These are phyloP conservation scores for Oedothorax gibbosus DNA, from an alignment of 1,140 invertebrate species.

Conservation along the genomic window DNA sequence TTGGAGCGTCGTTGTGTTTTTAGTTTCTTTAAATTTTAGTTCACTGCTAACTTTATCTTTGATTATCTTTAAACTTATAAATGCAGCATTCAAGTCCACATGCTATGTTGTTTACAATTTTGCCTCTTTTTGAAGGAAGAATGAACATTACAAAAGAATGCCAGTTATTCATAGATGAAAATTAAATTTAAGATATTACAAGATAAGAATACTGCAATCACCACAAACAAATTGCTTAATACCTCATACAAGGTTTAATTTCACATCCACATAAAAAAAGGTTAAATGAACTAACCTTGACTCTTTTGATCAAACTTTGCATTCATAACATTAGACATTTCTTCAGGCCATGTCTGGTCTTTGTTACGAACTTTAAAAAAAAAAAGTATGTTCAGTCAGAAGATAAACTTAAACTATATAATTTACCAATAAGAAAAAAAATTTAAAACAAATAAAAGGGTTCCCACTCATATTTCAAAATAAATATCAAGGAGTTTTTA, in stretches of 20 bases:
- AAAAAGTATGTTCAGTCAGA: not conserved
- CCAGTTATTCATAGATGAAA: not conserved
- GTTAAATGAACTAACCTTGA: conserved; percentile 60
- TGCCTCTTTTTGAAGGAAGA: not conserved
- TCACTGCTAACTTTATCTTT: no score
- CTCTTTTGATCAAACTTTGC: conserved; percentile 62
- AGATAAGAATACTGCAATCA: no score
- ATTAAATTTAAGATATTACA: no score
- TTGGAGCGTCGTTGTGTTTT: no score
- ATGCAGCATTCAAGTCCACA: no score
- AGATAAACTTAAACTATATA: not conserved
- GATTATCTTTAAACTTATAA: no score
- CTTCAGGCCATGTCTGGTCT: conserved; percentile 92
- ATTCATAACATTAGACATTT: conserved; percentile 74
- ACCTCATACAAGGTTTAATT: not conserved
- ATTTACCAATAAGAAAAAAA: not conserved
- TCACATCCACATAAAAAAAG: not conserved
- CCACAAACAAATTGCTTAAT: no score
- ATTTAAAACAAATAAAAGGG: not conserved
- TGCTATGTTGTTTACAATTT: no score
- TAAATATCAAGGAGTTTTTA: no score
- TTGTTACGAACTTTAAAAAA: conserved; percentile 76
- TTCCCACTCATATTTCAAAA: no score
- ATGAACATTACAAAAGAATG: not conserved
- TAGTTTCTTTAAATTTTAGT: no score